These are phyloP conservation scores for Paramormyrops hopkinsi DNA, from an alignment of 2,797 vertebrate genomes.

Conservation along the genomic window DNA sequence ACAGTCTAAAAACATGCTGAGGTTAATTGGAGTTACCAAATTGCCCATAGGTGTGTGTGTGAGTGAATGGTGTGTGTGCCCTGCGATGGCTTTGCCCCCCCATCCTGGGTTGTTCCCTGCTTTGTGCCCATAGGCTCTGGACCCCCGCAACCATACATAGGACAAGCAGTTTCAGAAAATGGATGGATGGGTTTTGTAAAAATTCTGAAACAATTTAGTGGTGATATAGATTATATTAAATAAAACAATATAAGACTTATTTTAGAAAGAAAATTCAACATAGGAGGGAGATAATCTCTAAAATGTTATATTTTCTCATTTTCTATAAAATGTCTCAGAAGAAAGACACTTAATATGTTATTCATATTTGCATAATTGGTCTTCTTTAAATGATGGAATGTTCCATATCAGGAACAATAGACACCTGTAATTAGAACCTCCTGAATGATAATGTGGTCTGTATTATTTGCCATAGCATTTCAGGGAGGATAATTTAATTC, in stretches of 20 bases:
- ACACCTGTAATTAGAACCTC: slow-evolving; percentile 36
- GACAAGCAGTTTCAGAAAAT: neutral
- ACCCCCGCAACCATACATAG: neutral
- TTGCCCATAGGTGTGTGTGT: neutral
- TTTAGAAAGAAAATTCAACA: neutral
- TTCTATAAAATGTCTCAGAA: neutral
- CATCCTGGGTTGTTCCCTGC: neutral
- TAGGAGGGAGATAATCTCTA: neutral
- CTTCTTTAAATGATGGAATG: slow-evolving; percentile 7
- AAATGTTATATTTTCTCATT: neutral
- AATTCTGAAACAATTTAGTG: neutral
- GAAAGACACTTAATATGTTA: neutral
- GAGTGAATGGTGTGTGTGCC: neutral
- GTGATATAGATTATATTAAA: neutral
- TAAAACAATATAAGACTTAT: neutral
- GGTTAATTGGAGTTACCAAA: neutral
- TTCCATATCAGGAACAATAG: slow-evolving; percentile 21
- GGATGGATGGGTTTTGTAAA: neutral
- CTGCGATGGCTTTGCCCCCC: neutral
- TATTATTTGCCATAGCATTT: slow-evolving; percentile 44
- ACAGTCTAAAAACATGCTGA: neutral
- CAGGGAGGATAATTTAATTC: slow-evolving; percentile 51
- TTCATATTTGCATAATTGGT: slow-evolving; percentile 8
- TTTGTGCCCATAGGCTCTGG: neutral
- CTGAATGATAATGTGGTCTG: slow-evolving; percentile 47